These are phyloP conservation scores for Ceratothoa steindachneri DNA, from an alignment of 2,888 invertebrate species.

Conservation along the genomic window DNA sequence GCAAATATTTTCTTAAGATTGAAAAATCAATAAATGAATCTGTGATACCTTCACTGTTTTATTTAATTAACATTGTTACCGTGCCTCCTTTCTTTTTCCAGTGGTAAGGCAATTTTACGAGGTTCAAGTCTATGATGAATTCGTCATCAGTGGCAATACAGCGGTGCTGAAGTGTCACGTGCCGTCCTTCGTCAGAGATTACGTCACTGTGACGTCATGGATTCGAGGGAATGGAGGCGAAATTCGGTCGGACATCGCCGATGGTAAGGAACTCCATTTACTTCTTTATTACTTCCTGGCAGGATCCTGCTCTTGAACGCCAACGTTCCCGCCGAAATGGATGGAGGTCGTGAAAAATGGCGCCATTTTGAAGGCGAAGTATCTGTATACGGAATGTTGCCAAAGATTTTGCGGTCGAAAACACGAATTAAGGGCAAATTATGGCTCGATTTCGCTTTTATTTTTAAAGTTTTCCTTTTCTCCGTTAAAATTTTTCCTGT, in stretches of 20 bases:
- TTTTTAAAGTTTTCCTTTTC: neutral
- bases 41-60: too few species aligned
- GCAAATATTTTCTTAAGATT: too few species aligned
- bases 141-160: conserved; percentile 49
- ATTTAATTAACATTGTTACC: too few species aligned
- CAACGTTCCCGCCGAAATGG: neutral
- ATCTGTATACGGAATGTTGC: neutral
- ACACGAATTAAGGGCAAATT: neutral
- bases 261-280: conserved; percentile 12
- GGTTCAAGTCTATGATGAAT: conserved; percentile 49
- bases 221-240: conserved; percentile 33
- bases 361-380: neutral
- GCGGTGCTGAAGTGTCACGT: conserved; percentile 39
- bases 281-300: neutral
- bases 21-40: too few species aligned
- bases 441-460: neutral
- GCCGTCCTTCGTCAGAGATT: conserved; percentile 39
- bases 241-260: conserved; percentile 28
- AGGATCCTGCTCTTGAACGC: neutral
- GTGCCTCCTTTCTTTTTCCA: conserved; percentile 27
- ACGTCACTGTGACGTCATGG: conserved; percentile 38
- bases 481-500: too few species aligned
- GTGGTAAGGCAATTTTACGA: conserved; percentile 50
- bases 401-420: neutral
- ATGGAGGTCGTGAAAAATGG: neutral